Evolutionary conservation across 2,113 vertebrate genomes (phyloP).

Genomic region (Suncus etruscus): DNA sequence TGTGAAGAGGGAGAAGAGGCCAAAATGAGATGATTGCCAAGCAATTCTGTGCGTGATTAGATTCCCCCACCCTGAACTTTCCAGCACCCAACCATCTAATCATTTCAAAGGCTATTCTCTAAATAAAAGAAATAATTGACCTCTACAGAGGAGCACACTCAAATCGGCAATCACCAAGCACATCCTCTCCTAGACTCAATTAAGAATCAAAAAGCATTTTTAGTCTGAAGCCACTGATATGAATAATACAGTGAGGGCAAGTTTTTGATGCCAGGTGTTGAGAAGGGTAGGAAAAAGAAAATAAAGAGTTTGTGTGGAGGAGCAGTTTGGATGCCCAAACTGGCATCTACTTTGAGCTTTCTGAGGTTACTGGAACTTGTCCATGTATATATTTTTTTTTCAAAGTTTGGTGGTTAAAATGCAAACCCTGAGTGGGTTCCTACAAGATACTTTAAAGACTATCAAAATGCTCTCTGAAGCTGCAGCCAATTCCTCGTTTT

Average conservation of each 20-base stretch:
- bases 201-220: neutral
- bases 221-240: neutral
- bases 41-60: neutral
- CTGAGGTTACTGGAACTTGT: neutral
- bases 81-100: neutral
- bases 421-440: neutral
- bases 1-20: neutral
- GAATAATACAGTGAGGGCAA: neutral
- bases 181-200: neutral
- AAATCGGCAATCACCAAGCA: fast-evolving
- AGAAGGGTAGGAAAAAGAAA: conserved; percentile 20
- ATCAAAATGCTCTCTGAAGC: neutral
- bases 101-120: neutral
- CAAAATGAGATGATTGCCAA: neutral
- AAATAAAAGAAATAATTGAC: neutral
- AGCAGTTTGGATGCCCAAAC: neutral
- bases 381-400: neutral
- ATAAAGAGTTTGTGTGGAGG: neutral
- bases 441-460: neutral
- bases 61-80: neutral
- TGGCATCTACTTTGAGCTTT: neutral
- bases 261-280: conserved; percentile 2
- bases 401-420: neutral
- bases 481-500: neutral
- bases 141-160: neutral